Percentiles rank a stretch among this genome's conserved stretches.
These are phyloP conservation scores for Trachelus tabidus DNA, from an alignment of 2,888 invertebrate genomes.

Conservation along the genomic window DNA sequence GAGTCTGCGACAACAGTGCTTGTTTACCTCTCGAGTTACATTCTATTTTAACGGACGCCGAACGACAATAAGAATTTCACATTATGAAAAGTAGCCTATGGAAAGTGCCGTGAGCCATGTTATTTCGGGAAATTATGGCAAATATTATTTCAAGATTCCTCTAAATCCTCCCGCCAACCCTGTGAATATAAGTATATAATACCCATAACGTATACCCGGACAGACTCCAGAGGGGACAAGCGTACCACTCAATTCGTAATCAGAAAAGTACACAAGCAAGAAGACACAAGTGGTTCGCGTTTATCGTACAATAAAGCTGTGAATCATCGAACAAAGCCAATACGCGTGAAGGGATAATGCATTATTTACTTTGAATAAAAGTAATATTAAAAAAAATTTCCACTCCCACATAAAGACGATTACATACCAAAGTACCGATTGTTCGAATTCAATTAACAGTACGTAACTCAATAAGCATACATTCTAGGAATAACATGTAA, in stretches of 20 bases:
- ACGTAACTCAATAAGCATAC: neutral
- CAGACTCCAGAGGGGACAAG: no score
- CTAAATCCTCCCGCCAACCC: no score
- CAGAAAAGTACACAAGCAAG: neutral
- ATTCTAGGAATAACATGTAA: neutral
- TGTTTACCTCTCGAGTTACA: neutral
- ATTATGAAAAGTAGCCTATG: neutral
- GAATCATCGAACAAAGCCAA: neutral
- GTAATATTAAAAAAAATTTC: no score
- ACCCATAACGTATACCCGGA: no score
- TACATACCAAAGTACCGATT: neutral
- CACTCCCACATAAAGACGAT: no score
- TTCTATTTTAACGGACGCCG: neutral
- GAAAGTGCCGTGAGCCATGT: neutral
- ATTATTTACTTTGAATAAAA: no score
- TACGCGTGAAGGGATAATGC: no score
- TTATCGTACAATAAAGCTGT: neutral
- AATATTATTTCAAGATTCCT: no score
- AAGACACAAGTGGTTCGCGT: neutral
- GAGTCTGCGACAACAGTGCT: no score
- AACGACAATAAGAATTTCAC: neutral
- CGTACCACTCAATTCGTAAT: no score
- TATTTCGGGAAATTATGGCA: no score
- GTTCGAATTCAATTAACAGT: neutral
- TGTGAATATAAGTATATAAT: no score